These are phyloP conservation scores for Anguilla marmorata DNA, from an alignment of 2,797 vertebrate genomes.

Conservation along the genomic window DNA sequence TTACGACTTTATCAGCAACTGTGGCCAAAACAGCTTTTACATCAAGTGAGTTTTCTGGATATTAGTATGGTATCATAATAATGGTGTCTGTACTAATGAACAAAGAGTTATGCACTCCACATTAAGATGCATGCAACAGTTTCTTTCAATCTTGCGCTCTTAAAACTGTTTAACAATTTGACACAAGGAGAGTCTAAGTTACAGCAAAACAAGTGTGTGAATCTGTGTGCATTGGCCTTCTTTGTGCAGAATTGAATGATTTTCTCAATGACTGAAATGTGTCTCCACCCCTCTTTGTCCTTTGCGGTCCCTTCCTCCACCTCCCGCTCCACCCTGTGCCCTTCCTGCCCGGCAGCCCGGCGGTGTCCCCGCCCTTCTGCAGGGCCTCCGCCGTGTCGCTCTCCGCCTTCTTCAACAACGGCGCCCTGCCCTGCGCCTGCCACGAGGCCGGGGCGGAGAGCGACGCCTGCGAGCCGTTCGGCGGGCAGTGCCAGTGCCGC, in stretches of 20 bases:
- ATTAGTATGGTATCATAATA: not conserved
- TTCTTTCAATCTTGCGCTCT: not conserved
- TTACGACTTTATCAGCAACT: constrained; percentile 93
- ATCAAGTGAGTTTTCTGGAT: constrained; percentile 75
- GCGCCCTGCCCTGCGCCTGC: constrained; percentile 83
- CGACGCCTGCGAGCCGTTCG: constrained; percentile 80
- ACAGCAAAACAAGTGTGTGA: not conserved
- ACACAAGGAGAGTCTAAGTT: not conserved
- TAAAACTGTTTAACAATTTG: not conserved
- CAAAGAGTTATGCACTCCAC: not conserved
- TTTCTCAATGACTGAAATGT: not conserved
- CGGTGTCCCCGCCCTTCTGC: constrained; percentile 79
- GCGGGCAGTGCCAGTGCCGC: constrained; percentile 87
- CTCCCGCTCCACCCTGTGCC: not conserved
- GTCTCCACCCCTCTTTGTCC: not conserved
- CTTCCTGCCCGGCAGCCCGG: constrained; percentile 67
- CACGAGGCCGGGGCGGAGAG: constrained; percentile 83
- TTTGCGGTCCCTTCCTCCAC: not conserved
- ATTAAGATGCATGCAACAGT: not conserved
- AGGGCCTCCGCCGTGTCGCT: constrained; percentile 78
- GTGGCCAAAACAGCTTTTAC: constrained; percentile 86
- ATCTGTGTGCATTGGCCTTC: not conserved
- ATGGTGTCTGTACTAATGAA: not conserved
- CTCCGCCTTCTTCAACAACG: constrained; percentile 92
- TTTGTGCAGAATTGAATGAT: not conserved